Conservation (phyloP, 2,888 invertebrate species). For the Brenthis hecate region DNA sequence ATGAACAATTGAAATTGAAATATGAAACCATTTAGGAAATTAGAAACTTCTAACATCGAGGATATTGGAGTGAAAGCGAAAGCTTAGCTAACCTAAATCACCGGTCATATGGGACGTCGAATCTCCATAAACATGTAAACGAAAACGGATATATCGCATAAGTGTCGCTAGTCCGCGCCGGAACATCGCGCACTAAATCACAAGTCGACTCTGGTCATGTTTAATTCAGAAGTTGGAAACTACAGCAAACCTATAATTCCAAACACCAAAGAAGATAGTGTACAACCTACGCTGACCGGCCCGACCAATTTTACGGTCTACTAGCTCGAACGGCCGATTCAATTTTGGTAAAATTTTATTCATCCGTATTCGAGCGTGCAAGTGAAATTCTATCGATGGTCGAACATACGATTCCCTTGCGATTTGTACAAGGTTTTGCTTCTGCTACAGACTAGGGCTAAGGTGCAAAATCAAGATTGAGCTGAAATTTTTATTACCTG, state of each 20-base stretch:
- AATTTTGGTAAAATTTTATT: conserved; percentile 81
- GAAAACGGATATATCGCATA: conserved; percentile 65
- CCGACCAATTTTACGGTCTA: conserved; percentile 78
- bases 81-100: conserved; percentile 2
- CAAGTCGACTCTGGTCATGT: conserved; percentile 67
- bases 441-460: conserved; percentile 18
- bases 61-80: background rate
- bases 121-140: conserved; percentile 53
- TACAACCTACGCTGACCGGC: conserved; percentile 59
- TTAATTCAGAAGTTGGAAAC: conserved; percentile 69
- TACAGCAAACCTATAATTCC: conserved; percentile 63
- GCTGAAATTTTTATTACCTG: conserved; percentile 21
- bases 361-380: conserved; percentile 68
- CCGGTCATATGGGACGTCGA: conserved; percentile 15
- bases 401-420: conserved; percentile 51
- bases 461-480: conserved; percentile 28
- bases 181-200: conserved; percentile 71
- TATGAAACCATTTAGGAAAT: background rate
- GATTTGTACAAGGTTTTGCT: conserved; percentile 57
- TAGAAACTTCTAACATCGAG: background rate
- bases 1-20: background rate
- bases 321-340: conserved; percentile 73
- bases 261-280: conserved; percentile 68
- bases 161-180: conserved; percentile 56
- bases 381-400: conserved; percentile 72